Conservation (phyloP, 2,797 vertebrate species). For the Heterohyrax brucei region DNA sequence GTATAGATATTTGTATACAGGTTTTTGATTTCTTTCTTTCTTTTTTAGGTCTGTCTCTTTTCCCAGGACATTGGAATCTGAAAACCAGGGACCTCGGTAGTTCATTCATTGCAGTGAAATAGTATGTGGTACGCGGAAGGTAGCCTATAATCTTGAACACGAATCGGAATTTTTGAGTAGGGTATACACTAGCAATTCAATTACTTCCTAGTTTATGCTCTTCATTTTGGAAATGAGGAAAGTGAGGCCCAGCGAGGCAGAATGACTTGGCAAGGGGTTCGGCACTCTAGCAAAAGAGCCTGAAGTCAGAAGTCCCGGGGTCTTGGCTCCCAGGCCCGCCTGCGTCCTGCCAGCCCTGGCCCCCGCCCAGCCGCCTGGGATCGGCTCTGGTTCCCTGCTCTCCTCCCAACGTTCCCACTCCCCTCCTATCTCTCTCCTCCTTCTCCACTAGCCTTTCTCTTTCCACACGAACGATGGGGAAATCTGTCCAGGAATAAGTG, state of each 20-base stretch:
- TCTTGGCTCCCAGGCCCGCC: background rate
- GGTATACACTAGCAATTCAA: slow-evolving; percentile 11
- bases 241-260: background rate
- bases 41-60: background rate
- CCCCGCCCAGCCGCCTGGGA: background rate
- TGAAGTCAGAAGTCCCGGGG: background rate
- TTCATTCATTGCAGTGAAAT: background rate
- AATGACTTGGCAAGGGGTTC: too few relatives aligned
- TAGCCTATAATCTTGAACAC: background rate
- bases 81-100: background rate
- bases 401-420: background rate
- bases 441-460: too few relatives aligned
- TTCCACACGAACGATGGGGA: background rate
- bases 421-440: background rate
- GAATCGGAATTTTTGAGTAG: background rate
- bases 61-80: background rate
- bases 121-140: background rate
- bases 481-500: background rate
- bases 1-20: background rate
- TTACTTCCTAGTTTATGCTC: background rate
- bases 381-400: background rate
- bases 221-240: slow-evolving; percentile 7
- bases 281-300: background rate
- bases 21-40: background rate
- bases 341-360: background rate